Evolutionary conservation across 2,113 vertebrate genomes (phyloP).

Genomic region (Theristicus caerulescens): DNA sequence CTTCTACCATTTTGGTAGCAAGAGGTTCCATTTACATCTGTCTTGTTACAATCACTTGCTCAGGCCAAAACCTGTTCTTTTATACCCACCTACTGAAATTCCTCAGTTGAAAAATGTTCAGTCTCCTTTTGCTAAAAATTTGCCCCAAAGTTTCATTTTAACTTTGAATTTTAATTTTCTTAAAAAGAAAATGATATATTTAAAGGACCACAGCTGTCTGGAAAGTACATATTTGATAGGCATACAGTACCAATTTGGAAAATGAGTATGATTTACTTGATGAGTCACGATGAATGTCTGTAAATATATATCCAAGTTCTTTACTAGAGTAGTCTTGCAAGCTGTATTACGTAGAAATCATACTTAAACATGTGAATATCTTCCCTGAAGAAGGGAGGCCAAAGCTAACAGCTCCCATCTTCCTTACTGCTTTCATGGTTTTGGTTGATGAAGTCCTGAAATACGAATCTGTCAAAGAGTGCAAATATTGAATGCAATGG

Average conservation of each 20-base stretch:
- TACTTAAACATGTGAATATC: background rate
- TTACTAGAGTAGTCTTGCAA: background rate
- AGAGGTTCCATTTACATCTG: background rate
- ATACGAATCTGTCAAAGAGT: background rate
- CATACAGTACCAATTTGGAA: slow-evolving; percentile 53
- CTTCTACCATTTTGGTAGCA: background rate
- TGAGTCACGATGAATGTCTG: slow-evolving; percentile 61
- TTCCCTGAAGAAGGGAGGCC: background rate
- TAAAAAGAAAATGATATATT: slow-evolving; percentile 64
- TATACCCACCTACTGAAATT: background rate
- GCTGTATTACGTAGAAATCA: background rate
- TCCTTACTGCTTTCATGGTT: background rate
- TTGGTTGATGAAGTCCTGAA: background rate
- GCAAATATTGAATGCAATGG: background rate
- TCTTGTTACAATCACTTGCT: background rate
- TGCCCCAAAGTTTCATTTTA: background rate
- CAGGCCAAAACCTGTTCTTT: background rate
- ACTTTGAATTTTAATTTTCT: slow-evolving; percentile 60
- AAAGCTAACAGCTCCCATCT: background rate
- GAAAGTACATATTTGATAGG: slow-evolving; percentile 44
- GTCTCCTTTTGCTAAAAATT: background rate
- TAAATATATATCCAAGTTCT: slow-evolving; percentile 31
- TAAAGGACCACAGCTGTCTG: slow-evolving; percentile 46
- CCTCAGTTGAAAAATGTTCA: background rate
- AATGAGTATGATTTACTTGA: slow-evolving; percentile 63